Evolutionary conservation across 1,140 invertebrate genomes (phyloP).

Genomic region (Cyrtorhinus lividipennis): DNA sequence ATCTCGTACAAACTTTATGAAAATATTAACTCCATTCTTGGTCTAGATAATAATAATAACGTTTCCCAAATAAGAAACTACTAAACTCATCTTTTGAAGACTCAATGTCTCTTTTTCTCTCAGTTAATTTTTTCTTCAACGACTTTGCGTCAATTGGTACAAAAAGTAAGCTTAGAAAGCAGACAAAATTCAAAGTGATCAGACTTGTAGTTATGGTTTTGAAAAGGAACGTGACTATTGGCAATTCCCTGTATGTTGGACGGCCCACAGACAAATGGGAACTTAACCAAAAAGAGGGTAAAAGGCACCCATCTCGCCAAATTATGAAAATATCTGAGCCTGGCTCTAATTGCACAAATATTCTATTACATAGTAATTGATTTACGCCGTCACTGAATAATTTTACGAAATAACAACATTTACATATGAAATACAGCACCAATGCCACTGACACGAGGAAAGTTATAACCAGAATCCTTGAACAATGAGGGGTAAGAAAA

Average conservation of each 20-base stretch:
- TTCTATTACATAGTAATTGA: too few species aligned
- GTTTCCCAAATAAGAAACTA: too few species aligned
- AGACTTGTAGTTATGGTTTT: neutral
- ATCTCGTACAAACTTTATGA: too few species aligned
- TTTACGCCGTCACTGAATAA: too few species aligned
- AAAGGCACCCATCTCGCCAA: neutral
- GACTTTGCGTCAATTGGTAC: neutral
- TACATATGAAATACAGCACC: neutral
- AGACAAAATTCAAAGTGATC: neutral
- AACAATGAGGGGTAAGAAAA: too few species aligned
- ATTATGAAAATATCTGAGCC: neutral
- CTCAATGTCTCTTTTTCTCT: too few species aligned
- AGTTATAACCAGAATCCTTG: too few species aligned
- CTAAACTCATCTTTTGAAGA: too few species aligned
- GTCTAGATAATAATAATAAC: too few species aligned
- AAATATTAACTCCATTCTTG: too few species aligned
- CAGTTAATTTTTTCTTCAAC: constrained; percentile 21
- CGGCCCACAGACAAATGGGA: neutral
- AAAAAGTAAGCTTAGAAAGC: neutral
- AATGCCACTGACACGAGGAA: too few species aligned
- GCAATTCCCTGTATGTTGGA: neutral
- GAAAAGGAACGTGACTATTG: neutral
- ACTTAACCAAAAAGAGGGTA: neutral
- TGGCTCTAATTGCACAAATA: neutral
- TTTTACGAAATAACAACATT: neutral